Evolutionary conservation across 2,797 vertebrate genomes (phyloP).

Genomic region (Crax fasciolata): DNA sequence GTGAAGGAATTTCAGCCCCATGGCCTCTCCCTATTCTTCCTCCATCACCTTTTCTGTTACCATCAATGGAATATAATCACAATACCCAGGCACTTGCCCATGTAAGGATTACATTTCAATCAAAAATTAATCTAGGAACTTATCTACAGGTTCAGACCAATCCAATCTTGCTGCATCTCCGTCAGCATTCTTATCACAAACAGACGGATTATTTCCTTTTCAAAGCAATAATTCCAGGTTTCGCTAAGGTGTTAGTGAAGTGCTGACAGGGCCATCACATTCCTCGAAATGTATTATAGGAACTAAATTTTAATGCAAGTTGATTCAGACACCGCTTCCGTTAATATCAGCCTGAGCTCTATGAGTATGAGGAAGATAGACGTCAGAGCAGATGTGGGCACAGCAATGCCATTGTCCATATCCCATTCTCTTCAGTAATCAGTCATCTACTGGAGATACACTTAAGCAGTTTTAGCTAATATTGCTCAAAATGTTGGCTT

Average conservation of each 20-base stretch:
- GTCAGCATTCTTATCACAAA: not conserved
- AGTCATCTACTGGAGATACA: not conserved
- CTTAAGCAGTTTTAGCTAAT: accelerated
- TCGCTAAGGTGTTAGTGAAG: not conserved
- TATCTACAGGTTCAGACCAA: not conserved
- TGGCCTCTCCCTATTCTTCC: not conserved
- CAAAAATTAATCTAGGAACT: not conserved
- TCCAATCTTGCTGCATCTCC: not conserved
- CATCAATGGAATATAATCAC: not conserved
- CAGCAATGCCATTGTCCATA: accelerated
- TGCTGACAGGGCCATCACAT: not conserved
- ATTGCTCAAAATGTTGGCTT: not conserved
- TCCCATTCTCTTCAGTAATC: not conserved
- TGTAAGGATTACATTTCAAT: accelerated
- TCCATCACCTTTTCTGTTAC: not conserved
- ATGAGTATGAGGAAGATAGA: accelerated
- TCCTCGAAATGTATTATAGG: not conserved
- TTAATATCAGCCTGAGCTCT: not conserved
- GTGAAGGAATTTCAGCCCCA: not conserved
- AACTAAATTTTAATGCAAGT: not conserved
- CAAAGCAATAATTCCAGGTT: not conserved
- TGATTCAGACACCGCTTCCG: not conserved
- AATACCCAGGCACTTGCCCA: not conserved
- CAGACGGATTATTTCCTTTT: accelerated
- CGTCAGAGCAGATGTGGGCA: accelerated